Evolutionary conservation across 2,888 invertebrate species (phyloP), one percentile per base, ranked within the genome.

Genomic region (Calliopum simillimum): DNA sequence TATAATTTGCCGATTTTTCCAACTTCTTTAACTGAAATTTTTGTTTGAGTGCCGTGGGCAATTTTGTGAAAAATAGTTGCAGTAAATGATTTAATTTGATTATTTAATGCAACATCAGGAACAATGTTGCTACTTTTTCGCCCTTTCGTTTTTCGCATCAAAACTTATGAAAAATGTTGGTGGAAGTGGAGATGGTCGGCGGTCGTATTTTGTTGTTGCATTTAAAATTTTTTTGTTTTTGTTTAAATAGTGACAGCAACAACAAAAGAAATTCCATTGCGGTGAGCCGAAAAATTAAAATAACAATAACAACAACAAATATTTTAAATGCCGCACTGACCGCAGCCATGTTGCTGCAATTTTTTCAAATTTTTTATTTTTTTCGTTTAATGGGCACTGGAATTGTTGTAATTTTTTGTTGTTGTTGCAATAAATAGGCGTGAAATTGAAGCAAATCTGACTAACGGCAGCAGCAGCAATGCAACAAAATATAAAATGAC

Each of bases 221-320:
- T 49, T 49, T n/a, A n/a, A n/a, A n/a, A n/a, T n/a, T n/a, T n/a
- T n/a, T n/a, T 49, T 14, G n/a, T 49, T 1, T 19, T 6, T 49
- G n/a, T 14, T 14, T 6, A n/a, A 19, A 16, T 14, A 19, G 23
- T 13, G 23, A 21, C n/a, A 14, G 44, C 47, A 63, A 12, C 23
- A 23, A 46, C 23, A 47, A 21, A 21, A 47, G 43, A 49, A 81
- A 81, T 81, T 81, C 79, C 80, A 79, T 76, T 82, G 81, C 78
- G 81, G 81, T 81, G 80, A 82, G 82, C 81, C 81, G 79, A 79
- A 78, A 81, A 82, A 81, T 81, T 81, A 81, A 81, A 81, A 82
- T 77, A 81, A 79, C 82, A 82, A 78, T 78, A 77, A 70, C 55
- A 56, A 25, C 55, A 53, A 25, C 59, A 41, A 41, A 33, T 41